Percentiles rank a stretch among this genome's conserved stretches.
Conservation (phyloP, 1,140 invertebrate genomes). For the Cryptotermes secundus region DNA sequence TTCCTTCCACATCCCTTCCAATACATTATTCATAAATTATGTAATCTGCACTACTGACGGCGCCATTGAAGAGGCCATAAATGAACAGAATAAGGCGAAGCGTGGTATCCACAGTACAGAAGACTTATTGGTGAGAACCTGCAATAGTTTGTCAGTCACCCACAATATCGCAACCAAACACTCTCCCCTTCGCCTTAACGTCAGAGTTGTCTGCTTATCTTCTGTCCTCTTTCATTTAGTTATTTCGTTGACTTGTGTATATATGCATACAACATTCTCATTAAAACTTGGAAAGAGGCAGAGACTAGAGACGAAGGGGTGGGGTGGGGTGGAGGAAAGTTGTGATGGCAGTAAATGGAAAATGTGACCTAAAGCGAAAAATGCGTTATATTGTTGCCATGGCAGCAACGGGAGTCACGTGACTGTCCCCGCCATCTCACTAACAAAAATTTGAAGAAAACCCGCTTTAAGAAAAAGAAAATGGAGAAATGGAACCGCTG, state of each 20-base stretch:
- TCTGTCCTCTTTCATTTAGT: conserved; percentile 1
- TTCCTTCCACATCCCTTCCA: too few relatives aligned
- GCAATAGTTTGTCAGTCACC: too few relatives aligned
- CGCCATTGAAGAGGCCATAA: too few relatives aligned
- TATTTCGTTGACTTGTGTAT: background rate
- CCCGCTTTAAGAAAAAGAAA: background rate
- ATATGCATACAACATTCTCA: background rate
- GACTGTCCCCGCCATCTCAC: background rate
- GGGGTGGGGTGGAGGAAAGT: background rate
- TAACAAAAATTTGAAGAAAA: background rate
- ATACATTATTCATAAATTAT: too few relatives aligned
- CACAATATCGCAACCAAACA: background rate
- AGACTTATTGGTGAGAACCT: too few relatives aligned
- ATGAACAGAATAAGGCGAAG: too few relatives aligned
- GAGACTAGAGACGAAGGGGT: background rate
- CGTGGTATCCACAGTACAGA: too few relatives aligned
- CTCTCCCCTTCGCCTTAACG: background rate
- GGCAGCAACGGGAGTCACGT: background rate
- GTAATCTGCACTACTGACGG: too few relatives aligned
- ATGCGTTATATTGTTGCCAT: background rate
- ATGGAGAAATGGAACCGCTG: too few relatives aligned
- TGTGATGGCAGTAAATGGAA: background rate
- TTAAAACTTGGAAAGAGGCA: conserved; percentile 9
- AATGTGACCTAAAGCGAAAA: background rate
- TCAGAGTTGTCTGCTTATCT: background rate